A percentile compares a stretch with the other conserved stretches of the same genome.
These are phyloP conservation scores for Cranoglanis bouderius DNA, from an alignment of 2,113 vertebrate genomes.

Conservation along the genomic window DNA sequence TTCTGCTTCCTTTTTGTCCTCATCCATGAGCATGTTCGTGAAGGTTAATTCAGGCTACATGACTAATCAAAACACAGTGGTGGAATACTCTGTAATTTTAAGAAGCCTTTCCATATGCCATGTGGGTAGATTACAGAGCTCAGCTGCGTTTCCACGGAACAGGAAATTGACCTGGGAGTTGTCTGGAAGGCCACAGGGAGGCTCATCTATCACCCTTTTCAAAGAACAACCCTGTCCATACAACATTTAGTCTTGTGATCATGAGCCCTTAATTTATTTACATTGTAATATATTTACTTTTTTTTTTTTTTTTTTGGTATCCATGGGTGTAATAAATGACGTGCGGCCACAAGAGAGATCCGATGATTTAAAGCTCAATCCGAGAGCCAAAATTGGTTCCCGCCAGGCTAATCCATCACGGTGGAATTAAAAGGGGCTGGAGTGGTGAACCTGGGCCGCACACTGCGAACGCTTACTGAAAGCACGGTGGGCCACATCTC, in stretches of 20 bases:
- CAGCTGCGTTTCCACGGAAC: not conserved
- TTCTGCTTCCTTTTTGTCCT: not conserved
- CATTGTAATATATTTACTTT: slow-evolving; percentile 67
- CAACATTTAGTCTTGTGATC: slow-evolving; percentile 64
- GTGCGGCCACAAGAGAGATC: slow-evolving; percentile 64
- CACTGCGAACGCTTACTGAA: slow-evolving; percentile 22
- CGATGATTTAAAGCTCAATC: slow-evolving; percentile 78
- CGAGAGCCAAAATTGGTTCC: slow-evolving; percentile 75
- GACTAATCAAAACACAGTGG: slow-evolving; percentile 7
- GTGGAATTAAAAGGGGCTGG: slow-evolving; percentile 76
- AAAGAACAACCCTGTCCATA: slow-evolving; percentile 58
- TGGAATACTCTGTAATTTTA: not conserved
- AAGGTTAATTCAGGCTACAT: not conserved
- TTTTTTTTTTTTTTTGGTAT: slow-evolving; percentile 36
- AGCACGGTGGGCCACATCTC: slow-evolving; percentile 48
- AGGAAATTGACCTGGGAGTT: slow-evolving; percentile 36
- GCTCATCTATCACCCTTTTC: slow-evolving; percentile 61
- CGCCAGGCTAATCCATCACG: slow-evolving; percentile 74
- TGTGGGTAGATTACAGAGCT: not conserved
- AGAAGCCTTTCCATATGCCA: slow-evolving; percentile 4
- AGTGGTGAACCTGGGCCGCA: slow-evolving; percentile 46
- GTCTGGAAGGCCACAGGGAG: slow-evolving; percentile 14
- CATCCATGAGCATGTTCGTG: not conserved
- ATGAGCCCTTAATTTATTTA: slow-evolving; percentile 68
- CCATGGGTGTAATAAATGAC: slow-evolving; percentile 65